Conservation (phyloP, 2,797 vertebrate species). For the Todus mexicanus region DNA sequence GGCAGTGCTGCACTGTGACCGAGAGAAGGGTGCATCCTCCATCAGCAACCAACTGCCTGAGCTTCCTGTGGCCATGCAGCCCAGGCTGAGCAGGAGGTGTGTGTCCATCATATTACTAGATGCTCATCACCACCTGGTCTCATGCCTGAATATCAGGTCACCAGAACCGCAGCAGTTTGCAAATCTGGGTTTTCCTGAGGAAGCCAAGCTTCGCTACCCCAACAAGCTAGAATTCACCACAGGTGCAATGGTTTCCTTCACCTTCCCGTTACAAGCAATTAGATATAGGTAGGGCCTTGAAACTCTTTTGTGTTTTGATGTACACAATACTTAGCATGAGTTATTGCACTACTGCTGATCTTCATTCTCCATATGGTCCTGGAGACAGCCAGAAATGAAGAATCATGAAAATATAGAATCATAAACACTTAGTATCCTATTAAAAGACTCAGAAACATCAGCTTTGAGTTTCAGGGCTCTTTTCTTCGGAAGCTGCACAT, state of each 20-base stretch:
- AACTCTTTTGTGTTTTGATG: not conserved
- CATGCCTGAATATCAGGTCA: not conserved
- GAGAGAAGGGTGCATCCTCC: not conserved
- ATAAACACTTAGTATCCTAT: not conserved
- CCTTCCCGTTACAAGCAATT: not conserved
- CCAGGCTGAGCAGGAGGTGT: not conserved
- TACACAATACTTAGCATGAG: not conserved
- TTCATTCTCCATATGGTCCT: not conserved
- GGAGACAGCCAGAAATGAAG: not conserved
- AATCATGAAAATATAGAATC: not conserved
- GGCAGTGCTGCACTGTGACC: not conserved
- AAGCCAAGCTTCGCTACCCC: not conserved
- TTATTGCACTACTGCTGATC: not conserved
- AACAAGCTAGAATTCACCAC: not conserved
- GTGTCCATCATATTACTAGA: not conserved
- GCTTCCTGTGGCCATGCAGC: not conserved
- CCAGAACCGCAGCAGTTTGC: not conserved
- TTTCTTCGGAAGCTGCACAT: not conserved
- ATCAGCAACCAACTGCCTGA: accelerated
- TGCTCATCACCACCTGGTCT: not conserved
- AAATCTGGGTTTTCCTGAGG: not conserved
- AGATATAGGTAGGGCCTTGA: not conserved
- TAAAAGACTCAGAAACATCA: not conserved
- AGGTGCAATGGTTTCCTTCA: not conserved
- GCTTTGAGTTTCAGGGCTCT: not conserved